phyloP scores from a whole-genome alignment of 2,888 invertebrate species.

The Andrena hattorfiana region DNA sequence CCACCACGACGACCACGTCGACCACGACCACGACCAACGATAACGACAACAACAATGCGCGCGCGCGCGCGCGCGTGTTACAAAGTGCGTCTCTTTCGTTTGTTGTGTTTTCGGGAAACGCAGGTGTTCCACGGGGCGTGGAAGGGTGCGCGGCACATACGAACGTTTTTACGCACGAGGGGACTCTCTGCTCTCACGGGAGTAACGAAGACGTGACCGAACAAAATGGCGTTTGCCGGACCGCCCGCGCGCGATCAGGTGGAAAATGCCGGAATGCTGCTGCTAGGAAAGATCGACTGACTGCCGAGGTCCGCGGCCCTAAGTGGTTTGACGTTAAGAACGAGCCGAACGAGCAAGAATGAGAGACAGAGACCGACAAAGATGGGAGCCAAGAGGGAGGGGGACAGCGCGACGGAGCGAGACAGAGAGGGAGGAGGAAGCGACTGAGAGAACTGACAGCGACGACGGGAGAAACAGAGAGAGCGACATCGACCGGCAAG shows the following conservation, averaged over 20 bases:
- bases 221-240: slow-evolving; percentile 77
- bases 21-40: slow-evolving; percentile 46
- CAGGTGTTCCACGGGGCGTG: slow-evolving; percentile 66
- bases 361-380: slow-evolving; percentile 57
- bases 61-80: slow-evolving; percentile 50
- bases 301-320: slow-evolving; percentile 80
- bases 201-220: slow-evolving; percentile 60
- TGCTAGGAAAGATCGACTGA: slow-evolving; percentile 81
- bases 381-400: slow-evolving; percentile 47
- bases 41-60: slow-evolving; percentile 35
- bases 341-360: slow-evolving; percentile 69
- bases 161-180: slow-evolving; percentile 68
- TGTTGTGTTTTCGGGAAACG: slow-evolving; percentile 62
- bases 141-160: slow-evolving; percentile 67
- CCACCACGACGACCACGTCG: slow-evolving; percentile 1
- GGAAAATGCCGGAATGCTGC: slow-evolving; percentile 82
- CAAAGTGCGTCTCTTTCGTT: slow-evolving; percentile 60
- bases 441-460: slow-evolving; percentile 51
- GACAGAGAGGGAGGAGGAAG: slow-evolving; percentile 56
- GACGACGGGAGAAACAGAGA: slow-evolving; percentile 33
- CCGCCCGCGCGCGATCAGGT: slow-evolving; percentile 81
- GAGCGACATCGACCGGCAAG: slow-evolving; percentile 32
- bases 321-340: slow-evolving; percentile 84
- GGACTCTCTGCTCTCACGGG: slow-evolving; percentile 60
- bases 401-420: slow-evolving; percentile 41